Conservation (phyloP, 1,140 invertebrate species). For the Sycobia sp. region DNA sequence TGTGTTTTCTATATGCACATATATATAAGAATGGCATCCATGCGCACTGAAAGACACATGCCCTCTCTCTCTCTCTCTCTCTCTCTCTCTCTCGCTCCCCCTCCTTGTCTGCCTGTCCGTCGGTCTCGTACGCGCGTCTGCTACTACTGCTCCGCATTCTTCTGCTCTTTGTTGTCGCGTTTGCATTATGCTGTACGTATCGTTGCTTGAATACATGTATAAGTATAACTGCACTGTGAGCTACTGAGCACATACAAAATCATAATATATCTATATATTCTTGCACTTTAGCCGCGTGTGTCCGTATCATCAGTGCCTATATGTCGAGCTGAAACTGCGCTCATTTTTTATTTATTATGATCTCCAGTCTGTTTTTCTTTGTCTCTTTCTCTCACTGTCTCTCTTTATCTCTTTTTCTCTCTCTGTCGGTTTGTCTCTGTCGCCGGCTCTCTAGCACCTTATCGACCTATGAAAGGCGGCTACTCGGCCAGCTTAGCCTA, state of each 20-base stretch:
- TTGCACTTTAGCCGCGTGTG: constrained; percentile 42
- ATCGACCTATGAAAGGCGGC: too few species aligned
- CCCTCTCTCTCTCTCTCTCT: constrained; percentile 39
- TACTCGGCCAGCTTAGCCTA: too few species aligned
- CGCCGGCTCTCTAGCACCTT: not conserved
- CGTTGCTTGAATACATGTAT: too few species aligned
- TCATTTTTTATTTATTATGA: too few species aligned
- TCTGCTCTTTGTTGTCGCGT: constrained; percentile 44
- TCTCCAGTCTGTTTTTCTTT: too few species aligned
- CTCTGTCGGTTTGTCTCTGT: not conserved
- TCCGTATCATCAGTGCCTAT: too few species aligned
- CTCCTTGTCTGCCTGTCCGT: not conserved
- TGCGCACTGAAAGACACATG: constrained; percentile 38
- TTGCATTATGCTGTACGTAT: too few species aligned
- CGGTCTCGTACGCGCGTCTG: constrained; percentile 18
- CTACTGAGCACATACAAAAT: too few species aligned
- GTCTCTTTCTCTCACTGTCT: constrained; percentile 22
- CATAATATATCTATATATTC: too few species aligned
- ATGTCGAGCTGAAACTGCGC: too few species aligned
- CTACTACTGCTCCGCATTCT: constrained; percentile 14
- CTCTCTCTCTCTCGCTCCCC: constrained; percentile 37
- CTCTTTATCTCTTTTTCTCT: constrained; percentile 23
- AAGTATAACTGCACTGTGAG: constrained; percentile 7
- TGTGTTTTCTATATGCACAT: too few species aligned
- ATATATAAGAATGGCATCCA: too few species aligned